phyloP scores from a whole-genome alignment of 2,113 vertebrate genomes.

The Paracanthobrama guichenoti region DNA sequence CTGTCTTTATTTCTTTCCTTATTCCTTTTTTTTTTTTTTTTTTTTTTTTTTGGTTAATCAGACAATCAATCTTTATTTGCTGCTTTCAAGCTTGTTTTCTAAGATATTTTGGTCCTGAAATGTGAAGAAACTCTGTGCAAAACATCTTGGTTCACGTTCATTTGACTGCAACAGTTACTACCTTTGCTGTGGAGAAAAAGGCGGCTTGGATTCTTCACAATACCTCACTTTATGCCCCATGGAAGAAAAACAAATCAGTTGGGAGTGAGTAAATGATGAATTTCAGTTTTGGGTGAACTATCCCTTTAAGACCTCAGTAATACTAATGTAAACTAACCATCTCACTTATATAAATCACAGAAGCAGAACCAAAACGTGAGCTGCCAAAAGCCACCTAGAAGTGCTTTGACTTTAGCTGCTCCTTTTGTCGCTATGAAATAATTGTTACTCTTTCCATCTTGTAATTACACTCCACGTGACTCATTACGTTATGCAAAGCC shows the following conservation, averaged over 20 bases:
- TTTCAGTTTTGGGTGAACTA: not conserved
- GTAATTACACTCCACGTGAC: constrained; percentile 13
- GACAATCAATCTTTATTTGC: not conserved
- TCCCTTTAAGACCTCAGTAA: not conserved
- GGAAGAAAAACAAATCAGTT: not conserved
- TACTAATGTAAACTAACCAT: not conserved
- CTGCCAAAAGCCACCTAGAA: constrained; percentile 5
- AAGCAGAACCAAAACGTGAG: not conserved
- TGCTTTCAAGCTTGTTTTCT: not conserved
- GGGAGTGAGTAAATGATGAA: not conserved
- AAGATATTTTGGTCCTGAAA: not conserved
- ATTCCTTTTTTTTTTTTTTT: not conserved
- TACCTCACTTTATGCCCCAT: not conserved
- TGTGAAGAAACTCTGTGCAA: no score
- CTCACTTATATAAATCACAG: not conserved
- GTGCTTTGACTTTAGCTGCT: not conserved
- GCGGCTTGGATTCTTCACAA: not conserved
- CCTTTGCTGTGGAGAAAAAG: not conserved
- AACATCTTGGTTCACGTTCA: no score
- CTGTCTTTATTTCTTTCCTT: not conserved
- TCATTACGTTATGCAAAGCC: constrained; percentile 8
- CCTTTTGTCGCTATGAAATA: constrained; percentile 8
- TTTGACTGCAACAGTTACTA: not conserved
- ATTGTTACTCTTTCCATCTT: constrained; percentile 14
- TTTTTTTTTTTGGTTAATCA: not conserved